Base-by-base conservation (phyloP, 2,888 invertebrate species). In the Zaprionus obscuricornis region DNA sequence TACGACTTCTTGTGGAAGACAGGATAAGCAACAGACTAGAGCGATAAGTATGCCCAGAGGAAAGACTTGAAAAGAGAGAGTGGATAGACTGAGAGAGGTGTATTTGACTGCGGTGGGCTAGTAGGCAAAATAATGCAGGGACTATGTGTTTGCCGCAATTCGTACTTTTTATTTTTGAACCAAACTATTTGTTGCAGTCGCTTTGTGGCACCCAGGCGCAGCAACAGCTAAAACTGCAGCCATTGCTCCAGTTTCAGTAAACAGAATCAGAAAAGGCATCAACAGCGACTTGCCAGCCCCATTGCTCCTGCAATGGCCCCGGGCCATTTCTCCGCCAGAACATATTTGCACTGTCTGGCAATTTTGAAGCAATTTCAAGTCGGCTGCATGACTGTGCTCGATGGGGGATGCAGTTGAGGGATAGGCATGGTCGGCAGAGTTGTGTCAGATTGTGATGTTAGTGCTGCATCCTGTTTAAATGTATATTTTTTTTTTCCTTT, bases 301-400 rank as follows among this genome's bases (percentile, higher is more conserved):
- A n/a, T n/a, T n/a, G n/a, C n/a, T n/a, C n/a, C n/a, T n/a, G n/a
- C n/a, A n/a, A n/a, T n/a, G 11, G 52, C 70, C 71, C 55, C 47
- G 50, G 65, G 58, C 65, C 55, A 55, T 68, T 66, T 64, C 50
- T 54, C 39, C 64, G 60, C 62, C 68, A 64, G 72, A 83, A 79
- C 84, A 79, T 79, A 85, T 79, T 79, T 79, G 79, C 79, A 75
- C 86, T 79, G 79, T 79, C 79, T 79, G 79, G 76, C 84, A 79
- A 79, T 79, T 85, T 79, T 79, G 85, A 79, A 79, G 85, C 86
- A 83, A 79, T 79, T 85, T 83, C 72, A 82, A 78, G 74, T 64
- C 67, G 62, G 64, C 69, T 68, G 69, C 68, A 63, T 73, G 74
- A 68, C 74, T 67, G 56, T 68, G 42, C 82, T 62, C 78, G 51